These are phyloP conservation scores for Sarcophaga peregrina DNA, from an alignment of 1,140 invertebrate species.

Conservation along the genomic window DNA sequence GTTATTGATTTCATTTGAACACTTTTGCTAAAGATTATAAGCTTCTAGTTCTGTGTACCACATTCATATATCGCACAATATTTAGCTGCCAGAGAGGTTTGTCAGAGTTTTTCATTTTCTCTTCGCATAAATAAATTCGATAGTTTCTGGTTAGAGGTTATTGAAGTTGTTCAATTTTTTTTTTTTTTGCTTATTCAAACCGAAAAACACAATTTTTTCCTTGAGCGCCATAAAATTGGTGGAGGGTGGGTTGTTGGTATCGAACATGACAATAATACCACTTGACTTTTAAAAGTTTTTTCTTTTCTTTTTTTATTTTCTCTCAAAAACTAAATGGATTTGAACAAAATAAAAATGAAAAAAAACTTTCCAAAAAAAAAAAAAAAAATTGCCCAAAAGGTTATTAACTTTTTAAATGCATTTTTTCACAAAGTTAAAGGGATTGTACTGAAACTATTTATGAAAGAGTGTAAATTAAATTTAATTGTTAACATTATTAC, in stretches of 20 bases:
- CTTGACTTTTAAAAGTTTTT: slow-evolving; percentile 9
- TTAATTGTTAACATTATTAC: not conserved
- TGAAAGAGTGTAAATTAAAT: not conserved
- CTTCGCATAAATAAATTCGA: not conserved
- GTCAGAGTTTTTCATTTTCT: too few relatives aligned
- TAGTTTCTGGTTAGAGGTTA: not conserved
- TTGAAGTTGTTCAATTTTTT: not conserved
- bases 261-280: slow-evolving; percentile 10
- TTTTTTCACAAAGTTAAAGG: too few relatives aligned
- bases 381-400: not conserved
- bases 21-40: slow-evolving; percentile 9
- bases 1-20: slow-evolving; percentile 27
- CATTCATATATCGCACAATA: not conserved
- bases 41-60: not conserved
- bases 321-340: not conserved
- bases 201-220: too few relatives aligned
- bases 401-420: not conserved
- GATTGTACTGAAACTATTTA: not conserved
- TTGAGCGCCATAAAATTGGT: not conserved
- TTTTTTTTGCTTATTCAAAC: not conserved
- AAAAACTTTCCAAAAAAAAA: not conserved
- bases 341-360: not conserved
- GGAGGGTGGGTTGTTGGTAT: not conserved
- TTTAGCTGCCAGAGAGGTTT: not conserved
- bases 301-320: not conserved